Percentiles rank a stretch among this genome's conserved stretches.
These are phyloP conservation scores for Asteroscopus sphinx DNA, from an alignment of 2,888 invertebrate species.

Conservation along the genomic window DNA sequence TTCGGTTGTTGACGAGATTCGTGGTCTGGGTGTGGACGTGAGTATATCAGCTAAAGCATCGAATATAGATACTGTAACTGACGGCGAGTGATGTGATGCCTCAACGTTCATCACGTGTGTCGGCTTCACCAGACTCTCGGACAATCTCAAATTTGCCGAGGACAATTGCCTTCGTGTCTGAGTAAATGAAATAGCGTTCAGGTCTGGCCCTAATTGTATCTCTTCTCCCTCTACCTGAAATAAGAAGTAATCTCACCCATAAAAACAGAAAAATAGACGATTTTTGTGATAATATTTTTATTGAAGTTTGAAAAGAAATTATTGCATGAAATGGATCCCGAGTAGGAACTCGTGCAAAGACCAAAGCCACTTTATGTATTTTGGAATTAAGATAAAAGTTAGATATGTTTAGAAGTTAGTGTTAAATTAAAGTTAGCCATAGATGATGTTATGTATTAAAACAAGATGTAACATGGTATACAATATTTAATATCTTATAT, in stretches of 20 bases:
- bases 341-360: conserved; percentile 80
- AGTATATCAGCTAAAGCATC: conserved; percentile 90
- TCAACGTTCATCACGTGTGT: conserved; percentile 88
- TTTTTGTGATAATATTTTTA: conserved; percentile 57
- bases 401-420: conserved; percentile 59
- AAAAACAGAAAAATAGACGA: conserved; percentile 78
- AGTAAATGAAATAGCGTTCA: conserved; percentile 87
- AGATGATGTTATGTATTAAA: conserved; percentile 71
- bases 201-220: conserved; percentile 87
- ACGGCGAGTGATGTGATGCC: conserved; percentile 88
- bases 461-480: conserved; percentile 74
- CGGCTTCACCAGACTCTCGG: conserved; percentile 85
- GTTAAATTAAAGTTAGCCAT: conserved; percentile 59
- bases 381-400: conserved; percentile 71
- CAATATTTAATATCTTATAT: conserved; percentile 73
- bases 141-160: conserved; percentile 86
- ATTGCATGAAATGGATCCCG: conserved; percentile 60
- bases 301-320: conserved; percentile 46
- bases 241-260: conserved; percentile 89
- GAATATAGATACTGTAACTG: conserved; percentile 90
- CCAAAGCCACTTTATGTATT: conserved; percentile 88
- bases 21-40: conserved; percentile 86
- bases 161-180: conserved; percentile 85
- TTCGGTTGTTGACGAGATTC: conserved; percentile 83
- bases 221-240: conserved; percentile 90